These are phyloP conservation scores for Ochropleura leucogaster DNA, from an alignment of 2,888 invertebrate genomes.

Conservation along the genomic window DNA sequence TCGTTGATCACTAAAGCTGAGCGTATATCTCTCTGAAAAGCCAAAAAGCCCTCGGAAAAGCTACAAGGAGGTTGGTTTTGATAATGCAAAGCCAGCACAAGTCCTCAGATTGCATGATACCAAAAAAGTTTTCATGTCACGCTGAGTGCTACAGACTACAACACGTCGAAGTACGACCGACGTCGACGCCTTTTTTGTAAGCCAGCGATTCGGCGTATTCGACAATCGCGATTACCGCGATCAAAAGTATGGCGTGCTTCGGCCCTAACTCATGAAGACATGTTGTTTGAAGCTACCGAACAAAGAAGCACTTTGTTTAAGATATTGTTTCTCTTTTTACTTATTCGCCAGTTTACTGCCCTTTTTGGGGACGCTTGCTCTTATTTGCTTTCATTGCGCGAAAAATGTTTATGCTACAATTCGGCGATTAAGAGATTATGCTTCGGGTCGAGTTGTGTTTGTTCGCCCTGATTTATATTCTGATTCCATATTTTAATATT, in stretches of 20 bases:
- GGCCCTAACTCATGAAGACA: slow-evolving; percentile 55
- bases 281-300: slow-evolving; percentile 63
- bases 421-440: slow-evolving; percentile 46
- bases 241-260: slow-evolving; percentile 12
- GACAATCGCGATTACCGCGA: slow-evolving; percentile 4
- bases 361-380: slow-evolving; percentile 14
- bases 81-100: not conserved
- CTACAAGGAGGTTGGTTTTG: not conserved
- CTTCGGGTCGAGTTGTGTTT: slow-evolving; percentile 40
- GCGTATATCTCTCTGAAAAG: not conserved
- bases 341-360: slow-evolving; percentile 33
- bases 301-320: slow-evolving; percentile 61
- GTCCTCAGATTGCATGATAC: not conserved
- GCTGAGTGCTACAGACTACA: not conserved
- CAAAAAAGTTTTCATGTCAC: not conserved
- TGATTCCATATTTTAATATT: slow-evolving; percentile 38
- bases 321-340: slow-evolving; percentile 63
- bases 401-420: slow-evolving; percentile 47
- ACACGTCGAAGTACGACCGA: not conserved
- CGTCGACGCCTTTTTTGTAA: slow-evolving; percentile 13
- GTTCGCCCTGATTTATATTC: slow-evolving; percentile 41
- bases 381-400: slow-evolving; percentile 49
- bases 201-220: not conserved
- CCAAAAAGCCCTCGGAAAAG: too few relatives aligned
- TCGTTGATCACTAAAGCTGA: not conserved